Evolutionary conservation across 2,113 vertebrate genomes (phyloP).

Genomic region (Anser brachyrhynchus): DNA sequence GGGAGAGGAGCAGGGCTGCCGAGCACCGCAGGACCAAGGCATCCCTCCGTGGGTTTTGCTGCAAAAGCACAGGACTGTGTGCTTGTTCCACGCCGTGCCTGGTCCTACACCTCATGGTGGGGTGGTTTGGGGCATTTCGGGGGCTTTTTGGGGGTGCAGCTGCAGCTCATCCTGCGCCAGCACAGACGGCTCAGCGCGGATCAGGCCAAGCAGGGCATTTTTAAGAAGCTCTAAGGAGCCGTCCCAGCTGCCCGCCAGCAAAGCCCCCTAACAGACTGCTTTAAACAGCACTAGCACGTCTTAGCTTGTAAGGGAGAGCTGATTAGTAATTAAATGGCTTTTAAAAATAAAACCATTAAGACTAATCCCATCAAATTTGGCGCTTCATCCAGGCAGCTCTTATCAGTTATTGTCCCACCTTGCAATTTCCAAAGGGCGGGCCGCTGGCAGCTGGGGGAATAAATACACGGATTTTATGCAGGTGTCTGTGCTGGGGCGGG

Average conservation of each 20-base stretch:
- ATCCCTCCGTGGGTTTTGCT: rapidly evolving
- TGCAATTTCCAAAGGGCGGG: background rate
- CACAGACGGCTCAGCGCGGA: background rate
- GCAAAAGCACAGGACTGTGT: background rate
- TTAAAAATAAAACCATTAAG: slow-evolving; percentile 76
- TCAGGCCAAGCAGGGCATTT: rapidly evolving
- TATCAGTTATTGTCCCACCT: slow-evolving; percentile 45
- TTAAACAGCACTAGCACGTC: background rate
- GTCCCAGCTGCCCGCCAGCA: background rate
- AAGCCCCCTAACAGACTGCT: slow-evolving; percentile 17
- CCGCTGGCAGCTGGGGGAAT: background rate
- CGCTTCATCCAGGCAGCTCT: slow-evolving; percentile 53
- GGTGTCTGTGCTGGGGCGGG: rapidly evolving
- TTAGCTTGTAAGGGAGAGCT: slow-evolving; percentile 59
- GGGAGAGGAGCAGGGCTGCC: background rate
- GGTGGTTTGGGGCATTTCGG: background rate
- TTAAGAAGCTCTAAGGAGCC: background rate
- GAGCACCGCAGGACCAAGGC: rapidly evolving
- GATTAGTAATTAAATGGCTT: slow-evolving; percentile 78
- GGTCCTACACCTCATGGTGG: too few species aligned
- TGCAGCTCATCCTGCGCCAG: rapidly evolving
- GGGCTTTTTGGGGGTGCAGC: background rate
- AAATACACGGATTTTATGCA: rapidly evolving
- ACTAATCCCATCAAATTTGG: slow-evolving; percentile 77
- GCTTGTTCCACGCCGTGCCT: too few species aligned